A percentile compares a stretch with the other conserved stretches of the same genome.
Evolutionary conservation across 2,113 vertebrate genomes (phyloP).

Genomic region (Cynocephalus volans): DNA sequence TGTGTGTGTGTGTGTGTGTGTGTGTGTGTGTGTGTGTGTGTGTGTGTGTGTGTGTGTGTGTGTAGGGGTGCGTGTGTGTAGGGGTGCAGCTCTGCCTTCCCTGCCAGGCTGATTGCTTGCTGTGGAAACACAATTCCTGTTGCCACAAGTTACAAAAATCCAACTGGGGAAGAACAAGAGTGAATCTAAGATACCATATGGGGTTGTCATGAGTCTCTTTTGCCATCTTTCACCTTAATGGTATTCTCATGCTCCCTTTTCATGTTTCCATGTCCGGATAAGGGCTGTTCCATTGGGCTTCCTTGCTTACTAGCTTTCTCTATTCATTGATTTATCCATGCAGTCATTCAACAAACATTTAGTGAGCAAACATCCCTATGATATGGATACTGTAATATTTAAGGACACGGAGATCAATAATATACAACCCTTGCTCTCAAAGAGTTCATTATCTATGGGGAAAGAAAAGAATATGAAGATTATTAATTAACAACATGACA

Average conservation of each 20-base stretch:
- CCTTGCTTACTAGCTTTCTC: neutral
- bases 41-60: neutral
- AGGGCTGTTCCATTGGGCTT: neutral
- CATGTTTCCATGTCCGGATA: neutral
- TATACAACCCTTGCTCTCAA: neutral
- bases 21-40: neutral
- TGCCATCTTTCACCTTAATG: neutral
- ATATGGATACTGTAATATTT: neutral
- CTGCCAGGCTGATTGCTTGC: neutral
- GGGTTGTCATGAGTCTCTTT: neutral
- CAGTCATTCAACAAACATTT: neutral
- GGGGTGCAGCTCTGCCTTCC: neutral
- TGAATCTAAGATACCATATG: neutral
- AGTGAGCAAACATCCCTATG: neutral
- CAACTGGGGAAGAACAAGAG: neutral
- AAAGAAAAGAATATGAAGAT: neutral
- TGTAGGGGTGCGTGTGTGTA: neutral
- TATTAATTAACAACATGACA: neutral
- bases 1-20: neutral
- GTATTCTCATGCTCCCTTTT: neutral
- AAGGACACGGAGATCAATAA: neutral
- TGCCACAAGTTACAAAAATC: neutral
- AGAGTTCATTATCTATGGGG: neutral
- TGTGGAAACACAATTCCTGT: neutral
- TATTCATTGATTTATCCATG: neutral